Evolutionary conservation across 2,888 invertebrate genomes (phyloP), one percentile per base, ranked within the genome.

Genomic region (Barypeithes pellucidus): DNA sequence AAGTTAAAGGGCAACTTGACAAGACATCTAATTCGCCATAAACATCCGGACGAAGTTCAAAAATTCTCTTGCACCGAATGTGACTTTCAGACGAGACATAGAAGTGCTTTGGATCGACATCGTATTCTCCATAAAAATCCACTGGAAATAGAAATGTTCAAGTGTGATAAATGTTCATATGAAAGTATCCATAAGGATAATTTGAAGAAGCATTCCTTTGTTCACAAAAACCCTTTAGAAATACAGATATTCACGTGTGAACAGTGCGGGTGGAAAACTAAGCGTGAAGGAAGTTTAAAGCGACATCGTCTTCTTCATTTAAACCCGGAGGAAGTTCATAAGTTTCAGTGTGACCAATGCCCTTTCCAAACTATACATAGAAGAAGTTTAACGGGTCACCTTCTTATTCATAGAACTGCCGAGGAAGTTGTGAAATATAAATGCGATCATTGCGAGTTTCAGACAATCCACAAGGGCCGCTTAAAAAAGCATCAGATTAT

Each of bases 261-360:
- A 24, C 24, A 50, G 3, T 50, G 50, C n/a, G 50, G 50, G 11
- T 50, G 14, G 11, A 11, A 24, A 50, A 50, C 50, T 24, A 50
- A 20, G 12, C 50, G 50, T 11, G 20, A 50, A 50, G 16, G 20
- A 12, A 20, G 50, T n/a, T 24, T 50, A 50, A 50, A 50, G n/a
- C 20, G 50, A 20, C 50, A 50, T 50, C n/a, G 22, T 11, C 20
- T 50, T n/a, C 50, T 50, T 50, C 50, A 50, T n/a, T 9, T 24
- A 24, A 24, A n/a, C 24, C 20, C 50, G 11, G 24, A 50, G 12
- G n/a, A 50, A n/a, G 24, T 50, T 24, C 22, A 50, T 3, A 50
- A 24, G 20, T 50, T n/a, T 24, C 20, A 50, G n/a, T 50, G 50
- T n/a, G 50, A 50, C 16, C 2, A 50, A n/a, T 50, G 50, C n/a